A percentile compares a stretch with the other conserved stretches of the same genome.
Evolutionary conservation across 2,797 vertebrate species (phyloP).

Genomic region (Acrocephalus scirpaceus): DNA sequence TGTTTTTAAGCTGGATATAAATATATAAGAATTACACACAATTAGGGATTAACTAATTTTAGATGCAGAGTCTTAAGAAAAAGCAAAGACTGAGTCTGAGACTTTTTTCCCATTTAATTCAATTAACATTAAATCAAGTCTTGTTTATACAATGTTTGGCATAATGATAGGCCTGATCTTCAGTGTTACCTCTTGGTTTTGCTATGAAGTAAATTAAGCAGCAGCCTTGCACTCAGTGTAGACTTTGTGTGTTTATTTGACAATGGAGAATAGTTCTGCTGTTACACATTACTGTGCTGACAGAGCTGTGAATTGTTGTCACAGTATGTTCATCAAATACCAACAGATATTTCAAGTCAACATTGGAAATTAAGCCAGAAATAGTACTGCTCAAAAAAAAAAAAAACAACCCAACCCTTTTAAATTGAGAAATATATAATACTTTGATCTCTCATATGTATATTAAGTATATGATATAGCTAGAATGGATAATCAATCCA

Average conservation of each 20-base stretch:
- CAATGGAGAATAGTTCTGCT: neutral
- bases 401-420: neutral
- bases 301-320: neutral
- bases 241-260: neutral
- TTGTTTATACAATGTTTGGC: constrained; percentile 14
- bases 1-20: neutral
- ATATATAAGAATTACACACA: neutral
- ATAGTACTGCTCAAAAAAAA: neutral
- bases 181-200: neutral
- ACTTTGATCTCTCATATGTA: neutral
- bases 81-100: neutral
- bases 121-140: neutral
- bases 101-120: neutral
- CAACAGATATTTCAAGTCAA: neutral
- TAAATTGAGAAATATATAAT: neutral
- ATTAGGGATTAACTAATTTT: neutral
- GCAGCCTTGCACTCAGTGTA: neutral
- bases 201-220: neutral
- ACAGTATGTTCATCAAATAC: neutral
- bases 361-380: neutral
- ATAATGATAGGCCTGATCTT: constrained; percentile 17
- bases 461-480: neutral
- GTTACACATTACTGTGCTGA: neutral
- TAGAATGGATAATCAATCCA: neutral
- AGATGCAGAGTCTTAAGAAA: neutral